Evolutionary conservation across 2,113 vertebrate genomes (phyloP), one percentile per base, ranked within the genome.

Genomic region (Cyprinodon brontotheroides): DNA sequence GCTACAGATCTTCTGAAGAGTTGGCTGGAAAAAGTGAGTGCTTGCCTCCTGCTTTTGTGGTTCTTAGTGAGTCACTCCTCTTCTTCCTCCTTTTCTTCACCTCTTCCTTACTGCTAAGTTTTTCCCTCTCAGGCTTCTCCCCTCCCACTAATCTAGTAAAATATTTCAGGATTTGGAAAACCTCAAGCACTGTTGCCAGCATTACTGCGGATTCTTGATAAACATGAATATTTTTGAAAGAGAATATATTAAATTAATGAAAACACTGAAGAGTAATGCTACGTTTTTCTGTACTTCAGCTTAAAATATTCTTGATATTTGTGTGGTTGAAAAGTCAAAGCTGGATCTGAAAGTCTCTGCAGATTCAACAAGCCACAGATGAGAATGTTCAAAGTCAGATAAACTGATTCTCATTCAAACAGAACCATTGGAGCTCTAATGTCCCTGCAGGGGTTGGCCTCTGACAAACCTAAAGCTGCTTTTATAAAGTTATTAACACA

Each of bases 1-100:
- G 41, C 43, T 69, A 67, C 68, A 48, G 15, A 45, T 77, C 72
- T 61, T 81, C 60, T n/a, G 50, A 83, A 82, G 17, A n/a, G 15
- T 64, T 75, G 68, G 79, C 74, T 78, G 89, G 89, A 91, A 91
- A 91, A 89, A 78, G 50, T 89, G 89, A 87, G 60, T 85, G 85
- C 82, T 87, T 72, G 61, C 78, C 69, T 47, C 74, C 47, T 72
- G 62, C 53, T 47, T 62, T 47, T 45, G 53, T 73, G 71, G 71
- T 74, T 69, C 0, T 0, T 40, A n/a, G 70, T 84, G 74, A 67
- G 65, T 80, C 78, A 77, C 50, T 78, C 75, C 70, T 29, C 37
- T 37, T 61, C 47, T 61, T 20, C 67, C 48, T 59, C 29, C 61
- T 36, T 64, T 70, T 70, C 14, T 47, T 82, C 71, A 72, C 75